Base-by-base conservation (phyloP, 2,888 invertebrate species). In the Rhagonycha lutea region DNA sequence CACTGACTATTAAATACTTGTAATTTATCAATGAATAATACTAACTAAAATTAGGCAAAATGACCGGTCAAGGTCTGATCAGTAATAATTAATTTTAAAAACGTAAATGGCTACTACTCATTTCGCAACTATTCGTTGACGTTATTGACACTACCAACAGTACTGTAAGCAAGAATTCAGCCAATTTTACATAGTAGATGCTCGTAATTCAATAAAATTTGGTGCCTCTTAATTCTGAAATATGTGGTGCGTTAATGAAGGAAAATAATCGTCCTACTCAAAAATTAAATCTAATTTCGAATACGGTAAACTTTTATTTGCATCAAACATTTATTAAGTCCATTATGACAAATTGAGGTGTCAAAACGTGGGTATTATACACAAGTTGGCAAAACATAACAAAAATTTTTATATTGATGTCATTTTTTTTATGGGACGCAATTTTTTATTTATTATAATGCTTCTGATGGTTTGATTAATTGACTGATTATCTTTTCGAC, bases 351-450 rank as follows among this genome's bases (percentile, higher is more conserved):
- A 65, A 65, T 65, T 65, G 18, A 65, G 26, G 63, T 65, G 63
- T 65, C 63, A 18, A 65, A 65, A 65, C 12, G 63, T 65, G 24
- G 63, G 47, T n/a, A 47, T 65, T 65, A 65, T 24, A 65, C 23
- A 65, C 63, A 26, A 65, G 63, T 65, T 65, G 63, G 63, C 63
- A 65, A 65, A 65, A 65, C 63, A 23, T 26, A 65, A 65, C 14
- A 65, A 65, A 65, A 65, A 65, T 65, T 65, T n/a, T 65, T 65
- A 47, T 47, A 47, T 47, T 47, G 47, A 47, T 47, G 47, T 47
- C 47, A 47, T 47, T 7, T 47, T 47, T 47, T 47, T 47, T n/a
- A 47, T 47, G 8, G 47, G 47, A 47, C 47, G n/a, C 7, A 47
- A 47, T 47, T 47, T 47, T 47, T 47, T 47, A 47, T 47, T 47